Conservation (phyloP, 2,113 vertebrate genomes). For the Phrynocephalus versicolor region DNA sequence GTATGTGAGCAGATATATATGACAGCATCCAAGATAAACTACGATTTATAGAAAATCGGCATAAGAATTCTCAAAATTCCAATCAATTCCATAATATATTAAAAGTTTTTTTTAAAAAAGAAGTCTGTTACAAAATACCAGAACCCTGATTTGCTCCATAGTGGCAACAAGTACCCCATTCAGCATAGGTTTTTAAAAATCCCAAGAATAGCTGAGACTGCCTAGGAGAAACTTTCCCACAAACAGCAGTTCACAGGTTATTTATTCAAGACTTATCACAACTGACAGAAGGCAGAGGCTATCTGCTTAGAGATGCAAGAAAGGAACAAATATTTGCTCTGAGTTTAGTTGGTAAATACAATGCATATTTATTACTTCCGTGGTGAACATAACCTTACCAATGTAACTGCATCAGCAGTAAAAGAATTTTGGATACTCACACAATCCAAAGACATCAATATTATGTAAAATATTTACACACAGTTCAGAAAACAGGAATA, state of each 20-base stretch:
- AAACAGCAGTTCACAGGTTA: constrained; percentile 16
- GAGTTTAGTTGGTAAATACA: background rate
- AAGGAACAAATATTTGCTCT: background rate
- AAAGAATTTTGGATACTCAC: background rate
- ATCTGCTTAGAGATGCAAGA: background rate
- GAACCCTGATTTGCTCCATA: background rate
- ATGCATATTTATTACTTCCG: background rate
- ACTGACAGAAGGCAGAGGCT: constrained; percentile 25
- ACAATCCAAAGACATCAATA: background rate
- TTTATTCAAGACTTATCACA: background rate
- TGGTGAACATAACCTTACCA: constrained; percentile 1
- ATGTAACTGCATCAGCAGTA: background rate
- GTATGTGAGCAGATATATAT: no score
- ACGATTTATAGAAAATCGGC: no score
- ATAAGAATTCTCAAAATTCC: background rate
- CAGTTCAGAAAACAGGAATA: accelerated
- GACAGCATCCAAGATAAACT: background rate
- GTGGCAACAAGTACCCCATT: background rate
- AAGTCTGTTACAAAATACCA: background rate
- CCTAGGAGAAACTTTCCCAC: constrained; percentile 17
- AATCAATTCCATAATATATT: background rate
- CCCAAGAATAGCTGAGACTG: background rate
- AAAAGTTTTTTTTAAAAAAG: background rate
- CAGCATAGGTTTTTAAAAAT: background rate
- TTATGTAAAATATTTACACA: background rate